Evolutionary conservation across 2,888 invertebrate genomes (phyloP).

Genomic region (Sclerodermus sp.): DNA sequence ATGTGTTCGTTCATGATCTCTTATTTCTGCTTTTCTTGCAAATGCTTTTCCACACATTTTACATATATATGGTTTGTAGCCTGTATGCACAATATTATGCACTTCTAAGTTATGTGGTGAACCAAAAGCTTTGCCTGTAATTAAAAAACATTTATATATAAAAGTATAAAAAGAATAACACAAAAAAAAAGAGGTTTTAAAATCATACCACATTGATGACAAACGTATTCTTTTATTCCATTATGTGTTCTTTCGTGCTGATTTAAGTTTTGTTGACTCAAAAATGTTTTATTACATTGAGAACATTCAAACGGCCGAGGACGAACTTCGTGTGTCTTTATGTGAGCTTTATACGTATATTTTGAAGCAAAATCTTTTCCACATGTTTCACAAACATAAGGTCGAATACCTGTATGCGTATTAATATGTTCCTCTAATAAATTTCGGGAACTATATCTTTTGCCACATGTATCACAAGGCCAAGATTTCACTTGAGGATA

Average conservation of each 20-base stretch:
- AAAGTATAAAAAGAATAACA: not conserved
- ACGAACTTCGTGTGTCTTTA: constrained; percentile 71
- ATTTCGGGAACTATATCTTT: constrained; percentile 70
- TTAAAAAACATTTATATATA: not conserved
- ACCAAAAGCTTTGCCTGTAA: constrained; percentile 72
- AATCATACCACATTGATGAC: constrained; percentile 68
- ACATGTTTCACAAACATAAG: constrained; percentile 69
- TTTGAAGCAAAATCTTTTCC: constrained; percentile 77
- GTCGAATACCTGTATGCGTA: constrained; percentile 69
- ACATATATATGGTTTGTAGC: constrained; percentile 72
- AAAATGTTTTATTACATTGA: constrained; percentile 72
- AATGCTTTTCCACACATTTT: constrained; percentile 74
- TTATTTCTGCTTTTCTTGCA: constrained; percentile 74
- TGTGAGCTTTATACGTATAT: constrained; percentile 75
- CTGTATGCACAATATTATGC: constrained; percentile 78
- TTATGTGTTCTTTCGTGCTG: constrained; percentile 77
- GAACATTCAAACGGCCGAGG: constrained; percentile 72
- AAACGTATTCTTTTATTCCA: constrained; percentile 70
- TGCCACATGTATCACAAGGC: constrained; percentile 68
- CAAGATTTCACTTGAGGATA: constrained; percentile 66
- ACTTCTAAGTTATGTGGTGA: constrained; percentile 76
- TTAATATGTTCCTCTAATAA: constrained; percentile 74
- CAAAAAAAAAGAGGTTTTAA: too few relatives aligned
- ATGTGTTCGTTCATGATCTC: constrained; percentile 80
- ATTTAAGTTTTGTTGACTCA: constrained; percentile 74